phyloP scores from a whole-genome alignment of 2,113 vertebrate species.

The Gymnarchus niloticus region DNA sequence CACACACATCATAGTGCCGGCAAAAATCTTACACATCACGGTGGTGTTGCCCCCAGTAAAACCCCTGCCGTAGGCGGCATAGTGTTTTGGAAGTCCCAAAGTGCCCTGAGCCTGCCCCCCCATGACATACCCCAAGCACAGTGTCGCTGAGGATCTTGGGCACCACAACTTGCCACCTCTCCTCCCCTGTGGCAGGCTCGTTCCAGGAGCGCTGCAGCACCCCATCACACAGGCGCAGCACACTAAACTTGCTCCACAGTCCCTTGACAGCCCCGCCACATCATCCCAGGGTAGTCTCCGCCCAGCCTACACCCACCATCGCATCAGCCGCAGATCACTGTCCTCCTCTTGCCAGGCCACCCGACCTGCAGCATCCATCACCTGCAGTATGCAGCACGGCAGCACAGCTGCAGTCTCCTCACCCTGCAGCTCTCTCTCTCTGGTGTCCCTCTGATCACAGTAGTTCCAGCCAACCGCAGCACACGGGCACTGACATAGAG shows the following conservation, averaged over 20 bases:
- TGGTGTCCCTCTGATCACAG: background rate
- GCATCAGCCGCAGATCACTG: background rate
- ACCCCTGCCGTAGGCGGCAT: too few relatives aligned
- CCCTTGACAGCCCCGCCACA: background rate
- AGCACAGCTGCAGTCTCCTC: background rate
- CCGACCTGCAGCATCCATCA: background rate
- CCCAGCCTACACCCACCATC: background rate
- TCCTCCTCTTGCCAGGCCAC: background rate
- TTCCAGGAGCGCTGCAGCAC: too few relatives aligned
- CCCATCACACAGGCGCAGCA: too few relatives aligned
- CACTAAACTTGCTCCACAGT: background rate
- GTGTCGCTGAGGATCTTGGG: too few relatives aligned
- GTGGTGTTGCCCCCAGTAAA: too few relatives aligned
- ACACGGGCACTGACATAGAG: background rate
- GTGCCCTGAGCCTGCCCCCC: too few relatives aligned
- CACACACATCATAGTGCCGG: too few relatives aligned
- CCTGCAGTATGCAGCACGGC: background rate
- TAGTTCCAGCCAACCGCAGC: background rate
- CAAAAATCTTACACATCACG: too few relatives aligned
- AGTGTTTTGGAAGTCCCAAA: too few relatives aligned
- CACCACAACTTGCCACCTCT: too few relatives aligned
- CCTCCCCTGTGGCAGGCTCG: too few relatives aligned
- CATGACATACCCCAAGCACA: too few relatives aligned
- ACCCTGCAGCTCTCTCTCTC: background rate
- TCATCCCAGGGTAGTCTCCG: background rate